Conservation (phyloP, 2,888 invertebrate species). For the Leptopilina syphax region DNA sequence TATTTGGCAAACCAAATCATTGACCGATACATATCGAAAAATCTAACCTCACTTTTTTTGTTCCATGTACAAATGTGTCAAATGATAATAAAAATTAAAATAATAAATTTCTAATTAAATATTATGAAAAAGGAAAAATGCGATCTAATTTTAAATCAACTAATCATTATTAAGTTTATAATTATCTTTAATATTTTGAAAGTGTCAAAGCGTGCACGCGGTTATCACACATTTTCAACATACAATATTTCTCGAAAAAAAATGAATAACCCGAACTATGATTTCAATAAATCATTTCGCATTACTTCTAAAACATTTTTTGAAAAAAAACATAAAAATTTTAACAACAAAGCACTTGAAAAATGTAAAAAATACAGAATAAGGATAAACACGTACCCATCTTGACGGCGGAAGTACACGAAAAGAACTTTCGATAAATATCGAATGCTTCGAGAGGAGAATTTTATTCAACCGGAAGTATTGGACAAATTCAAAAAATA, state of each 20-base stretch:
- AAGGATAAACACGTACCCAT: slow-evolving; percentile 31
- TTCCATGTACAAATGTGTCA: not conserved
- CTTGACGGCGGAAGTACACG: slow-evolving; percentile 10
- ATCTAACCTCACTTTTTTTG: slow-evolving; percentile 25
- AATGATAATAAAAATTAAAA: not conserved
- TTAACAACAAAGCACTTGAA: not conserved
- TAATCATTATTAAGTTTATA: not conserved
- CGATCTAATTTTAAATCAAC: too few species aligned
- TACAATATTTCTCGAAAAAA: not conserved
- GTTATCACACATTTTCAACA: not conserved
- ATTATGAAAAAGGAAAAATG: too few species aligned
- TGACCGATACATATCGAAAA: not conserved
- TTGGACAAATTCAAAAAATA: not conserved
- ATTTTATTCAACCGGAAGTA: not conserved
- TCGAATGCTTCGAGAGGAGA: not conserved
- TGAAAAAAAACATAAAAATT: not conserved
- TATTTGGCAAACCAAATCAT: too few species aligned
- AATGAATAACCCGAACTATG: not conserved
- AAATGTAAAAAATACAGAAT: not conserved
- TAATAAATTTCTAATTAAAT: too few species aligned
- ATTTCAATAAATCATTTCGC: not conserved
- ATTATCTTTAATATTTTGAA: not conserved
- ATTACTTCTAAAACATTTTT: not conserved
- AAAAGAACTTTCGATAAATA: slow-evolving; percentile 2
- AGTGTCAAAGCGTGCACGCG: slow-evolving; percentile 21